phyloP scores from a whole-genome alignment of 2,113 vertebrate genomes.

The Charadrius vociferus region DNA sequence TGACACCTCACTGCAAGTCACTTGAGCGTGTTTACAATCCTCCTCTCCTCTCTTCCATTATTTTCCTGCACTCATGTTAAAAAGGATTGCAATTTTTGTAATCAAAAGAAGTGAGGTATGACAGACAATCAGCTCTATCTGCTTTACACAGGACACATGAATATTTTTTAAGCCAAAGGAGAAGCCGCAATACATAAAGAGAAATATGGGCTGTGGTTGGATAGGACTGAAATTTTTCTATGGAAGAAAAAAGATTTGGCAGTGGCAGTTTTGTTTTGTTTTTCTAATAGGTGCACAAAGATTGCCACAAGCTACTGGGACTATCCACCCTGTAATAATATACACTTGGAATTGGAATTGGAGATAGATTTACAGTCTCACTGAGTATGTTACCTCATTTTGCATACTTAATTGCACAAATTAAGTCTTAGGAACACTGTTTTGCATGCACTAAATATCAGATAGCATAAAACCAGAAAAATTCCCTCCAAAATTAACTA shows the following conservation, averaged over 20 bases:
- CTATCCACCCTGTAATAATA: not conserved
- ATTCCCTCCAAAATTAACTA: not conserved
- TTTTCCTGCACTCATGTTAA: not conserved
- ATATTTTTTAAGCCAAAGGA: not conserved
- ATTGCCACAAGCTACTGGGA: not conserved
- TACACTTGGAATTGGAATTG: not conserved
- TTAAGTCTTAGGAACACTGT: not conserved
- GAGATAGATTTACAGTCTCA: not conserved
- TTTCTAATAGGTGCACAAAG: not conserved
- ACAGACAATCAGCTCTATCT: not conserved
- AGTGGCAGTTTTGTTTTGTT: not conserved
- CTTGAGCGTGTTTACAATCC: not conserved
- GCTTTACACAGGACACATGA: not conserved
- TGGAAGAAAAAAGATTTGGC: not conserved
- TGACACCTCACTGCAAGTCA: not conserved
- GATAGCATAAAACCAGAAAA: not conserved
- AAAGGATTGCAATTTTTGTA: not conserved
- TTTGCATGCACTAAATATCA: not conserved
- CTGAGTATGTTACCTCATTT: not conserved
- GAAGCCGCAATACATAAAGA: not conserved
- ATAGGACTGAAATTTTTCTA: not conserved
- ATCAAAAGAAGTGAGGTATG: not conserved
- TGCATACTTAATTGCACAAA: not conserved
- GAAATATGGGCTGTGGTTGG: not conserved
- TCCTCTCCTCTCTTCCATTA: not conserved